Conservation (phyloP, 2,797 vertebrate species). For the Characodon lateralis region DNA sequence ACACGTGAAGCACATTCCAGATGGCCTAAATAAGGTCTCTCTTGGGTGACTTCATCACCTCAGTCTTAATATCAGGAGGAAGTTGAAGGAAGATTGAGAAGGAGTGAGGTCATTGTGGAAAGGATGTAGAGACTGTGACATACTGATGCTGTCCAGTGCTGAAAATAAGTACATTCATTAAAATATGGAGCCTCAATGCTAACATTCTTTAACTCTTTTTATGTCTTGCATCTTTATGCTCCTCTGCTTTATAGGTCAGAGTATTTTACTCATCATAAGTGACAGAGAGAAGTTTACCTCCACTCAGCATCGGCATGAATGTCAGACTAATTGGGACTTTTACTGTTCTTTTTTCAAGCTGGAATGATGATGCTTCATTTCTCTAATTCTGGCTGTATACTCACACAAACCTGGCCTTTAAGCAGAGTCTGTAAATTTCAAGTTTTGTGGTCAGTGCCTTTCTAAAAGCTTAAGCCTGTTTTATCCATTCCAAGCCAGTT, state of each 20-base stretch:
- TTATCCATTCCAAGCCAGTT: neutral
- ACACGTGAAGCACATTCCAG: conserved; percentile 52
- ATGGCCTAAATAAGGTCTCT: conserved; percentile 58
- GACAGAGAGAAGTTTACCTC: neutral
- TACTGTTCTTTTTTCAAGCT: neutral
- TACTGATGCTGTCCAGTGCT: neutral
- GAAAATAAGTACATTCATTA: neutral
- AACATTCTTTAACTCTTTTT: neutral
- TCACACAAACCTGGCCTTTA: too few species aligned
- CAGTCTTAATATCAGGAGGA: conserved; percentile 47
- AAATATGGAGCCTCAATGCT: neutral
- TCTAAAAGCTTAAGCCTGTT: too few species aligned
- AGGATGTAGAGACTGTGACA: conserved; percentile 46
- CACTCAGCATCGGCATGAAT: neutral
- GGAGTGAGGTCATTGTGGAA: conserved; percentile 28
- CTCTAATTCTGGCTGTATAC: neutral
- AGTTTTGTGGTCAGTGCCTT: neutral
- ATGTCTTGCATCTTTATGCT: neutral
- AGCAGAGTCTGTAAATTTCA: neutral
- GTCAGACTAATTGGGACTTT: neutral
- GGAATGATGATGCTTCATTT: neutral
- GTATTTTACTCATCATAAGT: neutral
- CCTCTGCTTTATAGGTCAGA: neutral
- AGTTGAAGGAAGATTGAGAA: conserved; percentile 32
- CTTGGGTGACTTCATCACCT: conserved; percentile 59